A percentile compares a stretch with the other conserved stretches of the same genome.
phyloP scores from a whole-genome alignment of 2,797 vertebrate genomes.

The Xenopus petersii region DNA sequence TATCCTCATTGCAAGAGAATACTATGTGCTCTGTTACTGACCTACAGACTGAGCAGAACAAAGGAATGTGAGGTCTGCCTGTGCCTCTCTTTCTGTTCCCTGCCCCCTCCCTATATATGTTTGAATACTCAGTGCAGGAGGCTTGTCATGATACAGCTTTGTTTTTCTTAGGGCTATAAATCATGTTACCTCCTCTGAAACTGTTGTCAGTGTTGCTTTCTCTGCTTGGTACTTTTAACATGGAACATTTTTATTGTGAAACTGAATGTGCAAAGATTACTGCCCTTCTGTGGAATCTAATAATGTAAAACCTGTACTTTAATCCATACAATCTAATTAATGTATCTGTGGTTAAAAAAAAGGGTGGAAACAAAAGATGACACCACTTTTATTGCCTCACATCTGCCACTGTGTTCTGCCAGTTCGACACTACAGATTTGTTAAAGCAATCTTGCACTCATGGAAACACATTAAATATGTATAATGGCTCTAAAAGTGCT shows the following conservation, averaged over 20 bases:
- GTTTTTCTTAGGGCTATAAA: constrained; percentile 6
- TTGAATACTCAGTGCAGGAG: neutral
- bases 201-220: neutral
- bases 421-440: neutral
- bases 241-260: no score
- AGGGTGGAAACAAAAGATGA: neutral
- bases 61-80: constrained; percentile 30
- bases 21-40: constrained; percentile 5
- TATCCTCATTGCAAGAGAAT: neutral
- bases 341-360: neutral
- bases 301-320: neutral
- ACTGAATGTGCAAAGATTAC: neutral
- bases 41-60: constrained; percentile 7
- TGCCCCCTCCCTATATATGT: constrained; percentile 1
- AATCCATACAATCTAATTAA: neutral
- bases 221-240: neutral
- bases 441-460: no score
- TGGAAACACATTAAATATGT: no score
- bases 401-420: neutral
- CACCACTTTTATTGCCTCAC: neutral
- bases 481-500: no score
- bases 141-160: neutral
- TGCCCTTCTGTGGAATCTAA: neutral
- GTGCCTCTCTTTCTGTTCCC: neutral
- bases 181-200: neutral